phyloP scores from a whole-genome alignment of 1,140 invertebrate genomes.

The Coelopa frigida region DNA sequence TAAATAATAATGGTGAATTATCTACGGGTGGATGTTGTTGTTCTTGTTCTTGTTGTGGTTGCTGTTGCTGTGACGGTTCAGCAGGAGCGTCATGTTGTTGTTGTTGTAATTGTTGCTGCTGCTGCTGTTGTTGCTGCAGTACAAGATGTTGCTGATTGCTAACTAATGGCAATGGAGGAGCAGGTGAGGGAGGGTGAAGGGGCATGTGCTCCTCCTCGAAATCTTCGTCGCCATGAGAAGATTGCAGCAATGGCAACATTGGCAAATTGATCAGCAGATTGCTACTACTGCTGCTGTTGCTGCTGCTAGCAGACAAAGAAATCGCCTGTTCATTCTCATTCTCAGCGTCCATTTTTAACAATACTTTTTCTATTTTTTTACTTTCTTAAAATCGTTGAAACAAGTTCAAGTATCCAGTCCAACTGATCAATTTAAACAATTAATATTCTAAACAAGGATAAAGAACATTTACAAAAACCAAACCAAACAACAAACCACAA shows the following conservation, averaged over 20 bases:
- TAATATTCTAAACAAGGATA: too few relatives aligned
- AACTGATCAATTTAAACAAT: not conserved
- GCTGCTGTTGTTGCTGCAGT: conserved; percentile 8
- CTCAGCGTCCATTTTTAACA: conserved; percentile 19
- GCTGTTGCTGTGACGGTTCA: not conserved
- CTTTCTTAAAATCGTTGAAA: not conserved
- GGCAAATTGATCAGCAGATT: conserved; percentile 22
- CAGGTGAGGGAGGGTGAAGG: not conserved
- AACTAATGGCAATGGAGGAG: not conserved
- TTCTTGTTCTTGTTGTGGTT: not conserved
- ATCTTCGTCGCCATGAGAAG: conserved; percentile 11
- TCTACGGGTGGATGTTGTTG: not conserved
- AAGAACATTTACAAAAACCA: too few relatives aligned
- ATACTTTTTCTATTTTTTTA: not conserved
- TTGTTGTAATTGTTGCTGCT: conserved; percentile 8
- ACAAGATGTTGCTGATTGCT: not conserved
- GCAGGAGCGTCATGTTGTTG: not conserved
- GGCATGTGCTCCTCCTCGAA: conserved; percentile 4
- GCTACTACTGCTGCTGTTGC: conserved; percentile 23
- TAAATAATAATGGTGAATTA: conserved; percentile 16
- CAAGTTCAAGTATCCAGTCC: too few relatives aligned
- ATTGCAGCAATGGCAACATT: conserved; percentile 17
- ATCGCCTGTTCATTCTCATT: conserved; percentile 29
- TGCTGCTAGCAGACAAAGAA: conserved; percentile 33
- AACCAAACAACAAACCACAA: too few relatives aligned